A percentile compares a stretch with the other conserved stretches of the same genome.
Evolutionary conservation across 1,140 invertebrate species (phyloP).

Genomic region (Penaeus japonicus): DNA sequence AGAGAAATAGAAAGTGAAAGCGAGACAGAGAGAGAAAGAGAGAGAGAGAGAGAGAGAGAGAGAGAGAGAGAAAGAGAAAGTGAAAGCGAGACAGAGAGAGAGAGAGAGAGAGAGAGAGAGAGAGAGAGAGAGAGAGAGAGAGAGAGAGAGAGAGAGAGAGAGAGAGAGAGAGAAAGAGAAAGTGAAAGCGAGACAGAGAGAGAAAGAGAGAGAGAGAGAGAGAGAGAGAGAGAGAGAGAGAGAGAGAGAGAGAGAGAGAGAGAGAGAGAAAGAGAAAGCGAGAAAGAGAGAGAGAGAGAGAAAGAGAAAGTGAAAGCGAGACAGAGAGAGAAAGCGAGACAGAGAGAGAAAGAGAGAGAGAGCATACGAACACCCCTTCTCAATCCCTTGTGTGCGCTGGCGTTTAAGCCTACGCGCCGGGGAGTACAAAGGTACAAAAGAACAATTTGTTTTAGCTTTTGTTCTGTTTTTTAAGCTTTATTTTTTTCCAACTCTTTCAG

Average conservation of each 20-base stretch:
- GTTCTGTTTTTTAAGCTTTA: too few relatives aligned
- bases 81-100: slow-evolving; percentile 1
- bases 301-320: background rate
- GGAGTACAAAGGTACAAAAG: too few relatives aligned
- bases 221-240: background rate
- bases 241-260: slow-evolving; percentile 22
- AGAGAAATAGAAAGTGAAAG: background rate
- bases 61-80: slow-evolving; percentile 8
- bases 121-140: slow-evolving; percentile 26
- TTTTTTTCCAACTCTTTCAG: too few relatives aligned
- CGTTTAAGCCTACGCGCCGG: too few relatives aligned
- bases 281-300: background rate
- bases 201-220: background rate
- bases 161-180: background rate
- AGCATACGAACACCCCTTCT: too few relatives aligned
- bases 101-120: background rate
- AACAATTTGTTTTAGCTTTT: too few relatives aligned
- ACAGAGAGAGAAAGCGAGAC: background rate
- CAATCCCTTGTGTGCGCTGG: too few relatives aligned
- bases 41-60: slow-evolving; percentile 9
- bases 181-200: slow-evolving; percentile 15
- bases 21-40: slow-evolving; percentile 19
- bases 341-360: background rate
- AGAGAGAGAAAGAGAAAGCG: background rate
- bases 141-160: background rate